Evolutionary conservation across 2,113 vertebrate species (phyloP).

Genomic region (Meles meles): DNA sequence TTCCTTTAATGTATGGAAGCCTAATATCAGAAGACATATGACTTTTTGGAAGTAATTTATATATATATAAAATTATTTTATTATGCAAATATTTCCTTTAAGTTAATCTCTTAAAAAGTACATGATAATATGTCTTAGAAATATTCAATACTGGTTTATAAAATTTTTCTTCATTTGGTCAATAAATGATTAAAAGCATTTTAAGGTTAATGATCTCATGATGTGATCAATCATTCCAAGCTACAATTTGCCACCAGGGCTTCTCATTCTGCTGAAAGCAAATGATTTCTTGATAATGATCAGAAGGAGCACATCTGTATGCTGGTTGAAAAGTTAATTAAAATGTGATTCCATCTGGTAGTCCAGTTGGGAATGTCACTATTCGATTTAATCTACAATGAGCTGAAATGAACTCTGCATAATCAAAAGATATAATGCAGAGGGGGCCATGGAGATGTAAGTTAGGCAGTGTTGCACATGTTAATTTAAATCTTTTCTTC

Average conservation of each 20-base stretch:
- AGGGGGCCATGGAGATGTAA: constrained; percentile 38
- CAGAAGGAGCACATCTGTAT: constrained; percentile 70
- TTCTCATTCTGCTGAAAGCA: constrained; percentile 60
- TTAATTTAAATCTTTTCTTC: constrained; percentile 14
- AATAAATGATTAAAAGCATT: constrained; percentile 66
- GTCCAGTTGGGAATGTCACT: constrained; percentile 79
- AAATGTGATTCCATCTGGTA: constrained; percentile 74
- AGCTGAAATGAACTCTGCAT: constrained; percentile 76
- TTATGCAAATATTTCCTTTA: constrained; percentile 34
- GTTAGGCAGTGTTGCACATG: constrained; percentile 20
- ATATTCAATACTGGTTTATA: constrained; percentile 4
- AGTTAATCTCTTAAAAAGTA: constrained; percentile 11
- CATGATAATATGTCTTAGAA: neutral
- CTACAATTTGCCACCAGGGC: constrained; percentile 23
- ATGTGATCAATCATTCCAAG: constrained; percentile 56
- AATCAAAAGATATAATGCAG: constrained; percentile 72
- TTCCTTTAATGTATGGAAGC: neutral
- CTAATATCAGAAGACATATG: neutral
- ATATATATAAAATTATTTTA: neutral
- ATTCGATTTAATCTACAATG: constrained; percentile 71
- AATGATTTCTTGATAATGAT: constrained; percentile 60
- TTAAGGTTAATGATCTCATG: constrained; percentile 53
- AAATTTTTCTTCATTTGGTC: constrained; percentile 47
- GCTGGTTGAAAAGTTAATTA: constrained; percentile 78
- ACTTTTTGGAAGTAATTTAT: neutral